Evolutionary conservation across 2,888 invertebrate genomes (phyloP).

Genomic region (Sicus ferrugineus): DNA sequence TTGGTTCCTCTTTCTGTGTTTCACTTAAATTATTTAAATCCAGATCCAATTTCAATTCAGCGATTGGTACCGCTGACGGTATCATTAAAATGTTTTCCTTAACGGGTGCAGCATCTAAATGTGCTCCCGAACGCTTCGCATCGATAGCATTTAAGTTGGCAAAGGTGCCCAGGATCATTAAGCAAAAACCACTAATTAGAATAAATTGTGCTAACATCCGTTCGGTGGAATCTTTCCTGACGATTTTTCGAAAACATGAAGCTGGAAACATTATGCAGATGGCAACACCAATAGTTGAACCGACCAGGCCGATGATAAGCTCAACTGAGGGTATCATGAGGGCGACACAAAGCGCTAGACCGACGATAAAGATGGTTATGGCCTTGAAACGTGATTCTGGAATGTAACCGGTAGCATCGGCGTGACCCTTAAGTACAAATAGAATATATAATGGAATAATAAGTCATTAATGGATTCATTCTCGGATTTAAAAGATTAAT

Average conservation of each 20-base stretch:
- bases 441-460: background rate
- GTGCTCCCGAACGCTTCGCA: slow-evolving; percentile 65
- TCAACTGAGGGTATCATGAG: slow-evolving; percentile 93
- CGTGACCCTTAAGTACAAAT: slow-evolving; percentile 69
- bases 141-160: slow-evolving; percentile 84
- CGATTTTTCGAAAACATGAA: slow-evolving; percentile 84
- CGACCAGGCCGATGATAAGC: slow-evolving; percentile 90
- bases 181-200: slow-evolving; percentile 80
- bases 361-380: slow-evolving; percentile 82
- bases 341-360: slow-evolving; percentile 78
- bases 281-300: slow-evolving; percentile 93
- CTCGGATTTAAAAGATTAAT: no score
- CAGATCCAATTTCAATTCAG: background rate
- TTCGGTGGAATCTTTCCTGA: slow-evolving; percentile 85
- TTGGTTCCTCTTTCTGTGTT: slow-evolving; percentile 2
- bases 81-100: slow-evolving; percentile 36
- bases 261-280: slow-evolving; percentile 94
- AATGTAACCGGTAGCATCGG: slow-evolving; percentile 78
- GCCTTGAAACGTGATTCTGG: slow-evolving; percentile 84
- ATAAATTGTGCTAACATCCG: slow-evolving; percentile 83
- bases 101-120: slow-evolving; percentile 43
- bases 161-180: slow-evolving; percentile 90
- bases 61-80: slow-evolving; percentile 44
- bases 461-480: slow-evolving; percentile 12
- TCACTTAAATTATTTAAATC: slow-evolving; percentile 5